Evolutionary conservation across 2,888 invertebrate species (phyloP).

Genomic region (Clitarchus hookeri): DNA sequence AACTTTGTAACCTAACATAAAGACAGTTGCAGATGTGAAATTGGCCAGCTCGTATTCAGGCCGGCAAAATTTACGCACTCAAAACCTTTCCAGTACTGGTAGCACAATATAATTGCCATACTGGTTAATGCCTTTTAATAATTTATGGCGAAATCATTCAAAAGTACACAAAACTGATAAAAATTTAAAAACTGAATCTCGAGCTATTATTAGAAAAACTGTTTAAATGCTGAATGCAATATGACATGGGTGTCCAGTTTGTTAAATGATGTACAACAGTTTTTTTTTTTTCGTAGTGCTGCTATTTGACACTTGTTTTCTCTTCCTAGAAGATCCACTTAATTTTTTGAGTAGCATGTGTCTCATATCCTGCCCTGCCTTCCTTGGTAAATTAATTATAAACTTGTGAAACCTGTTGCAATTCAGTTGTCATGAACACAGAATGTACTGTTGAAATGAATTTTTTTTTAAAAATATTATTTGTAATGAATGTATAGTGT

Average conservation of each 20-base stretch:
- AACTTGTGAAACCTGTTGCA: background rate
- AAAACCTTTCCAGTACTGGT: too few species aligned
- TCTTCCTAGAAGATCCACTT: background rate
- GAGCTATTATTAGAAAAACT: too few species aligned
- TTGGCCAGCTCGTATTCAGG: too few species aligned
- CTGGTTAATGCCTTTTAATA: too few species aligned
- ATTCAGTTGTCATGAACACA: constrained; percentile 9
- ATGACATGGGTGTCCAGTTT: background rate
- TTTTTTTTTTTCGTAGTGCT: background rate
- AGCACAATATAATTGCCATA: too few species aligned
- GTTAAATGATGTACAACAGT: background rate
- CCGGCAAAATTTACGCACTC: too few species aligned
- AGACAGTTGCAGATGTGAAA: too few species aligned
- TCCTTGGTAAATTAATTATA: background rate
- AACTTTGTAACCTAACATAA: too few species aligned
- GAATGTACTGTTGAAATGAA: background rate
- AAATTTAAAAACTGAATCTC: too few species aligned
- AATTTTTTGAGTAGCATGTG: background rate
- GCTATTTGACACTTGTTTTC: background rate
- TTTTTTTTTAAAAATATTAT: background rate
- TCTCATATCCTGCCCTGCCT: background rate
- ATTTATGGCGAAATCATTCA: too few species aligned
- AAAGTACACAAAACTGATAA: too few species aligned
- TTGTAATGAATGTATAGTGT: background rate
- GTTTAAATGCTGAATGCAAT: background rate